A percentile compares a stretch with the other conserved stretches of the same genome.
These are phyloP conservation scores for Pipra filicauda DNA, from an alignment of 2,113 vertebrate genomes.

Conservation along the genomic window DNA sequence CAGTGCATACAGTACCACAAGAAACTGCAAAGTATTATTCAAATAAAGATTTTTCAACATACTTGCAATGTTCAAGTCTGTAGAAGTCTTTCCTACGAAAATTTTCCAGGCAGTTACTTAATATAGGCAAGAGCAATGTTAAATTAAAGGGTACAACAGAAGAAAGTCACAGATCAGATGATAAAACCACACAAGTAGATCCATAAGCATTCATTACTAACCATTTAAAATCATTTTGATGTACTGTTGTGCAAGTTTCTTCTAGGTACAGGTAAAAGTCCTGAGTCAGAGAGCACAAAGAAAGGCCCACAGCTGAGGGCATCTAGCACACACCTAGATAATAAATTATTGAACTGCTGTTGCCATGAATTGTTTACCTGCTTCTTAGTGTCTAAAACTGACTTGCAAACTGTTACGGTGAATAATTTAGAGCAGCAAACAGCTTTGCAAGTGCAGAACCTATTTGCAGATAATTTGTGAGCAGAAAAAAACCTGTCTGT, in stretches of 20 bases:
- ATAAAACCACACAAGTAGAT: neutral
- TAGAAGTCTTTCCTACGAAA: neutral
- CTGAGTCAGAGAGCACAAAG: neutral
- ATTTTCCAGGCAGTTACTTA: neutral
- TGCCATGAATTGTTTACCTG: neutral
- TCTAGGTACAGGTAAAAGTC: neutral
- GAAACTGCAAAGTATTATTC: neutral
- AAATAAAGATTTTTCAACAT: neutral
- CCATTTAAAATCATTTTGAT: neutral
- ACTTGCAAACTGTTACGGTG: neutral
- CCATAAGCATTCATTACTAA: neutral
- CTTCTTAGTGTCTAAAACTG: neutral
- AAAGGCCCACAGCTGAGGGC: neutral
- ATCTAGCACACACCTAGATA: neutral
- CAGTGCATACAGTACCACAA: neutral
- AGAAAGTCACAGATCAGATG: neutral
- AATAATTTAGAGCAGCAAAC: constrained; percentile 34
- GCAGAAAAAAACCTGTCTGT: neutral
- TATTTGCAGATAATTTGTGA: neutral
- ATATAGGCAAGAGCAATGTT: neutral
- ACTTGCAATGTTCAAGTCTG: neutral
- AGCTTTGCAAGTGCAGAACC: neutral
- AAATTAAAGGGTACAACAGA: neutral
- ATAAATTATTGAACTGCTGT: constrained; percentile 16
- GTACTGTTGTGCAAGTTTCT: neutral